These are phyloP conservation scores for Meloe dianella DNA, from an alignment of 2,888 invertebrate species.

Conservation along the genomic window DNA sequence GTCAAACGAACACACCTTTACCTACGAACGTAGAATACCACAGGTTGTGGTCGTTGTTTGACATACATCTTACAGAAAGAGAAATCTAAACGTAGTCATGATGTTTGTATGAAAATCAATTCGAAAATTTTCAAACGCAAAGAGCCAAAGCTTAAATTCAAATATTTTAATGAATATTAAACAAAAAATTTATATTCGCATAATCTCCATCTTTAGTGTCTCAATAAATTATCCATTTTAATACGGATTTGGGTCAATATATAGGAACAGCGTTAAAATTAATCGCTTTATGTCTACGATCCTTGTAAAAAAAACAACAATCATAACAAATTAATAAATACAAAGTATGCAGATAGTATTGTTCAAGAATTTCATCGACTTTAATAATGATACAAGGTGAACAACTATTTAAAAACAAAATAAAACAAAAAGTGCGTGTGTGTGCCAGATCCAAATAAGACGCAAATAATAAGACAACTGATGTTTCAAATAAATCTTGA, in stretches of 20 bases:
- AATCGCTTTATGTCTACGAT: neutral
- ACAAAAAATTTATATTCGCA: neutral
- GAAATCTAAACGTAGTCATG: neutral
- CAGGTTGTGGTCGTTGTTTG: neutral
- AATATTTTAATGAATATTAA: neutral
- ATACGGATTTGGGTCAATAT: neutral
- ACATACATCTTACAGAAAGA: slow-evolving; percentile 1
- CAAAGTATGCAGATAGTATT: neutral
- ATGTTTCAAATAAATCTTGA: slow-evolving; percentile 2
- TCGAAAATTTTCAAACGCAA: neutral
- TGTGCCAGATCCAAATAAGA: neutral
- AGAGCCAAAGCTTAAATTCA: neutral
- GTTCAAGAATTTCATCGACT: neutral
- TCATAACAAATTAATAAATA: neutral
- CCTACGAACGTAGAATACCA: neutral
- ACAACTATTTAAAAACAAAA: neutral
- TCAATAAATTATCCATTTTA: neutral
- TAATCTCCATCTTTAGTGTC: neutral
- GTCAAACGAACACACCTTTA: slow-evolving; percentile 1
- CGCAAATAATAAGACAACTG: neutral
- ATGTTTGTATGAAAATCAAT: neutral
- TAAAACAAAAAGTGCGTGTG: neutral
- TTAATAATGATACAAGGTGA: neutral
- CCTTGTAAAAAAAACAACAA: neutral
- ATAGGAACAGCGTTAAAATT: neutral